These are phyloP conservation scores for Lithosia quadra DNA, from an alignment of 2,888 invertebrate genomes.

Conservation along the genomic window DNA sequence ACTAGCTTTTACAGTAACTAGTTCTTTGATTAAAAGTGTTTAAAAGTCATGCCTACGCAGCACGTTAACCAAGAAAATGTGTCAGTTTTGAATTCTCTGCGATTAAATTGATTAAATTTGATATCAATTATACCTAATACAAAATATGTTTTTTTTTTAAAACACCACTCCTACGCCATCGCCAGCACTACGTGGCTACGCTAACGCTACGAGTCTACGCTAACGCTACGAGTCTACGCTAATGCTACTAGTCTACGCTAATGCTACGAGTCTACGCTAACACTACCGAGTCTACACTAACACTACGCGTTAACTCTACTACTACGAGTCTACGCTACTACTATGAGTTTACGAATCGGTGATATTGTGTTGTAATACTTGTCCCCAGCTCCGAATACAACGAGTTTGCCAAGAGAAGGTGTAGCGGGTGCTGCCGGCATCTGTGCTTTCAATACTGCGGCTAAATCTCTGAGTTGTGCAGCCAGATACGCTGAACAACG, in stretches of 20 bases:
- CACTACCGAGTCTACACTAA: too few relatives aligned
- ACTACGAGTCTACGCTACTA: too few relatives aligned
- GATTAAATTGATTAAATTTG: too few relatives aligned
- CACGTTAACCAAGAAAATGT: too few relatives aligned
- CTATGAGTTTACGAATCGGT: not conserved
- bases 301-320: not conserved
- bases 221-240: too few relatives aligned
- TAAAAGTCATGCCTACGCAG: too few relatives aligned
- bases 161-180: not conserved
- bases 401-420: conserved; percentile 77
- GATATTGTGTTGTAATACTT: conserved; percentile 63
- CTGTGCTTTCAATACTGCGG: conserved; percentile 71
- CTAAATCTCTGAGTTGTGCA: conserved; percentile 81
- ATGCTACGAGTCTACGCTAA: conserved; percentile 1
- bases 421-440: conserved; percentile 73
- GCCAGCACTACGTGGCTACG: not conserved
- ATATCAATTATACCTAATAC: too few relatives aligned
- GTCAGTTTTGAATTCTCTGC: too few relatives aligned
- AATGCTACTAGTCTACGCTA: not conserved
- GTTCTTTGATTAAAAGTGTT: too few relatives aligned
- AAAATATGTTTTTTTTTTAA: too few relatives aligned
- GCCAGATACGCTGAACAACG: conserved; percentile 93
- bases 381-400: conserved; percentile 84
- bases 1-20: too few relatives aligned
- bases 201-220: too few relatives aligned